Percentiles rank a stretch among this genome's conserved stretches.
Conservation (phyloP, 2,888 invertebrate genomes). For the Desoria tigrina region DNA sequence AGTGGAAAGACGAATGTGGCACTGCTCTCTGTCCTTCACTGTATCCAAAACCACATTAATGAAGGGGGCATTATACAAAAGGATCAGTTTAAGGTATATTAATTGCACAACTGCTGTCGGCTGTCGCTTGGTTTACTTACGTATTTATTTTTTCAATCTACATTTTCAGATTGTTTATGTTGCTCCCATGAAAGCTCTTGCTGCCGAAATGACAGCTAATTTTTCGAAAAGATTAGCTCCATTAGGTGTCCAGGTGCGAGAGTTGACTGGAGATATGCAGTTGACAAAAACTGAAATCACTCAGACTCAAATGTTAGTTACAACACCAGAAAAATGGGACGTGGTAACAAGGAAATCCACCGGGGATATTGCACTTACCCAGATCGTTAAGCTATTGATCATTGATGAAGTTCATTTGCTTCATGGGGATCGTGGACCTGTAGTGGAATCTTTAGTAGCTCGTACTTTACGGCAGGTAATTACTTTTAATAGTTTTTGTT, state of each 20-base stretch:
- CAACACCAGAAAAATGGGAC: constrained; percentile 99
- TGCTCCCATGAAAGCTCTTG: constrained; percentile 99
- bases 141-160: constrained; percentile 12
- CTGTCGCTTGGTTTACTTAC: constrained; percentile 14
- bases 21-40: constrained; percentile 85
- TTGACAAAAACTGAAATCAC: constrained; percentile 89
- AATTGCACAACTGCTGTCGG: too few relatives aligned
- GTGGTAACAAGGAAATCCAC: constrained; percentile 94
- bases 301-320: constrained; percentile 93
- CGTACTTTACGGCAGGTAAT: constrained; percentile 81
- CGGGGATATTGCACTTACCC: constrained; percentile 83
- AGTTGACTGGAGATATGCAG: constrained; percentile 98
- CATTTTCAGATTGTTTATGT: constrained; percentile 85
- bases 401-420: constrained; percentile 96
- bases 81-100: constrained; percentile 84
- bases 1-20: constrained; percentile 99
- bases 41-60: constrained; percentile 82
- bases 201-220: constrained; percentile 96
- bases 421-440: constrained; percentile 95
- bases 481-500: constrained; percentile 8
- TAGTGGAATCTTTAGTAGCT: constrained; percentile 95
- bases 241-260: constrained; percentile 80
- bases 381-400: constrained; percentile 87
- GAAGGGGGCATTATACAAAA: constrained; percentile 76
- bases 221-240: constrained; percentile 79